Percentiles rank a stretch among this genome's conserved stretches.
Evolutionary conservation across 1,140 invertebrate species (phyloP).

Genomic region (Drosophila sulfurigaster): DNA sequence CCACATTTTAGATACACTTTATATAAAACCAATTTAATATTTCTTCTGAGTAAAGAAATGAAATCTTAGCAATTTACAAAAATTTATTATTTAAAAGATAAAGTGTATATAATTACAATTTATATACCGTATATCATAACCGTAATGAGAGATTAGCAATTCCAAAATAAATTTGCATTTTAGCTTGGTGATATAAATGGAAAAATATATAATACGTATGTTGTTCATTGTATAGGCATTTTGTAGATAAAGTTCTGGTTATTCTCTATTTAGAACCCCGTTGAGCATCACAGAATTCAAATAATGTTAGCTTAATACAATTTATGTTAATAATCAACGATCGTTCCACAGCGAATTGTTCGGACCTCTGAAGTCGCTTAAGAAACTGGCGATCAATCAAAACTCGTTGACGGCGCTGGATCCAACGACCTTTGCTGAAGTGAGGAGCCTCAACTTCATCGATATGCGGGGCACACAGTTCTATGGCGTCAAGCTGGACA

Average conservation of each 20-base stretch:
- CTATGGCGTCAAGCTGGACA: conserved; percentile 63
- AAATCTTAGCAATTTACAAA: too few relatives aligned
- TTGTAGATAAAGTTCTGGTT: background rate
- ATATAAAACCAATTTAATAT: too few relatives aligned
- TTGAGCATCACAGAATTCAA: background rate
- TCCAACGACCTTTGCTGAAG: conserved; percentile 36
- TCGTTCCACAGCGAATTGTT: conserved; percentile 60
- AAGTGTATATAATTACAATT: too few relatives aligned
- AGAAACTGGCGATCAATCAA: conserved; percentile 53
- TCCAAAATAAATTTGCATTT: too few relatives aligned
- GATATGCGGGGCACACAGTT: conserved; percentile 71
- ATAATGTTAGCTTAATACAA: background rate
- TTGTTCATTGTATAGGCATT: too few relatives aligned
- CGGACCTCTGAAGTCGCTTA: conserved; percentile 50
- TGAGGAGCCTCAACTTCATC: conserved; percentile 46
- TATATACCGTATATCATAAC: too few relatives aligned
- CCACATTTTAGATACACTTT: too few relatives aligned
- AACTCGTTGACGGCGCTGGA: conserved; percentile 61
- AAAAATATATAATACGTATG: too few relatives aligned
- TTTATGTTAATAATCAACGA: conserved; percentile 25
- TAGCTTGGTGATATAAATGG: too few relatives aligned
- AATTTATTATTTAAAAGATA: too few relatives aligned
- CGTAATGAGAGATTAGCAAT: too few relatives aligned
- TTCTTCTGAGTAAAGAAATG: too few relatives aligned
- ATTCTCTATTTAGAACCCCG: background rate